Percentiles rank a stretch among this genome's conserved stretches.
Conservation (phyloP, 2,888 invertebrate genomes). For the Crossocerus cetratus region DNA sequence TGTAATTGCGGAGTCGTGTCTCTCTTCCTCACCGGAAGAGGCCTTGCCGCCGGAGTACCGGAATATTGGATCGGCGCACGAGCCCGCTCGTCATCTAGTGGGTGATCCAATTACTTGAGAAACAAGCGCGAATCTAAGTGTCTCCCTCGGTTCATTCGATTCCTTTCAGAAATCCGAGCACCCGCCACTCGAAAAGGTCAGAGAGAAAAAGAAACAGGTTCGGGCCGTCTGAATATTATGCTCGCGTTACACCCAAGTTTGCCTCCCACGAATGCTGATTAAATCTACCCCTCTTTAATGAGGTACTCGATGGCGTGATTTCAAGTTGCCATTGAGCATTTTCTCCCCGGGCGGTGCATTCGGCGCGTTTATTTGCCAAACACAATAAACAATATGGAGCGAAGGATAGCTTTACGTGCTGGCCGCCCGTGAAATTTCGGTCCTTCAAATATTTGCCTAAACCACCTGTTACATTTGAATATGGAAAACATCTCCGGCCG, state of each 20-base stretch:
- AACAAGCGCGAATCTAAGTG: conserved; percentile 43
- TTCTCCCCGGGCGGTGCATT: conserved; percentile 43
- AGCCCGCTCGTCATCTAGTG: conserved; percentile 46
- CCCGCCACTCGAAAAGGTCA: conserved; percentile 12
- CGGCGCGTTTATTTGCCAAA: conserved; percentile 23
- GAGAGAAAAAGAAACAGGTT: conserved; percentile 32
- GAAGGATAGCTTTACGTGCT: conserved; percentile 14
- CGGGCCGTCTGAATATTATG: background rate
- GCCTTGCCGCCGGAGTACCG: conserved; percentile 42
- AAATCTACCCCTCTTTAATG: too few species aligned
- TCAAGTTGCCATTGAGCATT: conserved; percentile 45
- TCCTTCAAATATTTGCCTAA: conserved; percentile 1
- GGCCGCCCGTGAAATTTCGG: conserved; percentile 1
- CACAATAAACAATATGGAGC: conserved; percentile 44
- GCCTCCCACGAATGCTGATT: too few species aligned
- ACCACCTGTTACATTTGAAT: conserved; percentile 19
- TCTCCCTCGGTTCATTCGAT: conserved; percentile 41
- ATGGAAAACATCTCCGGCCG: background rate
- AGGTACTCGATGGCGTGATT: conserved; percentile 32
- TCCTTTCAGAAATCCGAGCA: conserved; percentile 50
- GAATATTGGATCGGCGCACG: conserved; percentile 44
- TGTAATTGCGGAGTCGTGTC: conserved; percentile 69
- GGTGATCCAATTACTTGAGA: conserved; percentile 59
- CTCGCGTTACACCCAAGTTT: background rate
- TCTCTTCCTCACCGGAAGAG: conserved; percentile 44